A percentile compares a stretch with the other conserved stretches of the same genome.
Conservation (phyloP, 2,113 vertebrate genomes). For the Semnornis frantzii region DNA sequence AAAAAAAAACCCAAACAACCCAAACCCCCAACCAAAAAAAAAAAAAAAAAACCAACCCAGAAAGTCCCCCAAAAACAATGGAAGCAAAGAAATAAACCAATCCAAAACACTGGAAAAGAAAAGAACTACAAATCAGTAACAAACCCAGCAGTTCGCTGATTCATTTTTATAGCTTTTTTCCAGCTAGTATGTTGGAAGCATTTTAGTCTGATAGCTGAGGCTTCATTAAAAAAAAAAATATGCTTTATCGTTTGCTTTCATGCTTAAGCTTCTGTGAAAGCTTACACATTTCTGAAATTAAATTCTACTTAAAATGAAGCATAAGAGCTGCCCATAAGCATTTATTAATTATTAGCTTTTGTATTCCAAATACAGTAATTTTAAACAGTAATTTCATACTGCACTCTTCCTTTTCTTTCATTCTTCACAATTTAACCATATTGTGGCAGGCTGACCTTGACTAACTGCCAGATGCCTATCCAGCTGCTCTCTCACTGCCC, state of each 20-base stretch:
- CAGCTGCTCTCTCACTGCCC: neutral
- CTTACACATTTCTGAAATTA: neutral
- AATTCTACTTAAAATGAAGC: neutral
- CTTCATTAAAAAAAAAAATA: neutral
- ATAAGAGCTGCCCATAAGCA: neutral
- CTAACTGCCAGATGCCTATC: neutral
- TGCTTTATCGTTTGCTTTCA: neutral
- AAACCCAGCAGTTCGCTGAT: neutral
- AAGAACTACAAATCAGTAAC: too few relatives aligned
- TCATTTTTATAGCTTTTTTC: neutral
- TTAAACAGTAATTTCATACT: neutral
- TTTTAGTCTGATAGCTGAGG: neutral
- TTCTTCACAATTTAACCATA: neutral
- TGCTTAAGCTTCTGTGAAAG: neutral
- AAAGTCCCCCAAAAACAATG: too few relatives aligned
- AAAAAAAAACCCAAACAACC: too few relatives aligned
- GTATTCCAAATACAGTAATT: neutral
- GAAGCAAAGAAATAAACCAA: too few relatives aligned
- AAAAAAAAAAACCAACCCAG: too few relatives aligned
- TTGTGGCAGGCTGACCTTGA: neutral
- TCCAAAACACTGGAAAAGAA: neutral
- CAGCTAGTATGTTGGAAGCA: neutral
- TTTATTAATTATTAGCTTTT: neutral
- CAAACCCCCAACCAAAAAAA: too few relatives aligned
- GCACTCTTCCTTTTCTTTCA: neutral